Evolutionary conservation across 2,888 invertebrate genomes (phyloP), one percentile per base, ranked within the genome.

Genomic region (Cryptocephalus moraei): DNA sequence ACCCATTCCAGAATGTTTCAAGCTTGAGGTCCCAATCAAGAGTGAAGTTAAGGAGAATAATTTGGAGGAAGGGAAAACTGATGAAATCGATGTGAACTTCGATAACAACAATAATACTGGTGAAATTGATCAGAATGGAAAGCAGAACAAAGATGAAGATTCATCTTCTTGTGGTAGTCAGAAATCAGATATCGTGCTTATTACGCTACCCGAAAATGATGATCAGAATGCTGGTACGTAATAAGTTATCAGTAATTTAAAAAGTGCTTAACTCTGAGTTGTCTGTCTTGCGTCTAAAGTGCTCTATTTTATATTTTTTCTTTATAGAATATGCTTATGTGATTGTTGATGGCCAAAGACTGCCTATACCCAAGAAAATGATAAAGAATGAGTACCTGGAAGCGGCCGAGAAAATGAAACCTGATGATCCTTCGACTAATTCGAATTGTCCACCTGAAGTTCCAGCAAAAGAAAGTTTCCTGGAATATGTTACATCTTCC

Each of bases 351-450:
- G 67, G 66, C 4, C 56, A 64, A 42, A 65, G 63, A 52, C 50
- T 65, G 13, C 56, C 65, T 4, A 60, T 69, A 42, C 66, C 68
- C 1, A 67, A 67, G 52, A 60, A 61, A 46, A 65, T 62, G 43
- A 49, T 69, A 11, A 61, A 64, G 40, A 49, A 59, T 4, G 67
- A 67, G 49, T 66, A 62, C 46, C 52, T 65, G 12, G 55, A 48
- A 31, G 55, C 51, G 9, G 63, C 61, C 3, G 62, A 65, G 51
- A 56, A 59, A 39, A 43, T 44, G 36, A 41, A 48, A 9, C 39
- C 22, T 11, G 41, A 39, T 9, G 41, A 22, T 31, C 48, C 54
- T 38, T 54, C 51, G 13, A 38, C 47, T 8, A 49, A 54, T 49
- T 41, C 45, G 2, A 39, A 41, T 32, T 38, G 11, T 13, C 45